Evolutionary conservation across 2,888 invertebrate species (phyloP), one percentile per base, ranked within the genome.

Genomic region (Cataglyphis cursor): DNA sequence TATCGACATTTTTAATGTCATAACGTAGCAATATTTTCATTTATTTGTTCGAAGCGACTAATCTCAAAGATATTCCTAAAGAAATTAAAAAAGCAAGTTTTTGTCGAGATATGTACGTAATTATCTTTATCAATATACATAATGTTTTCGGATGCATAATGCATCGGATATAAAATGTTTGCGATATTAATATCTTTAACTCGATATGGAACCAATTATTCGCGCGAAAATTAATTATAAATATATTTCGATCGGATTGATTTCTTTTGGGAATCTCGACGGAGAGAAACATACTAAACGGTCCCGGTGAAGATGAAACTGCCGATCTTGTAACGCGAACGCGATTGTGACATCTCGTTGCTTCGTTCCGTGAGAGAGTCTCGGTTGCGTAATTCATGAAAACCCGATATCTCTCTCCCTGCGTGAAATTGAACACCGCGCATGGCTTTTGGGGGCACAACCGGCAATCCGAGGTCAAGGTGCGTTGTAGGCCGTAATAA

Each of bases 341-440:
- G 31, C 41, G 31, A 59, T 44, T 68, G 31, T 78, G 28, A 41
- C 28, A 41, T 28, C 18, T 0, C 18, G 57, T 9, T 9, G 8
- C 28, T 28, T 10, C 8, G n/a, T 8, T 31, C 61, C 31, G 35
- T 54, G 68, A 35, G 21, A 65, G 18, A 62, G 21, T 5, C 2
- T 44, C 35, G 62, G 64, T 90, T 83, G 72, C 78, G 73, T 82
- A 87, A 87, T 81, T 74, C 73, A 80, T 81, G 89, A 86, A 86
- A 87, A 89, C 65, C 68, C 74, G 80, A 88, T 82, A 85, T 85
- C 48, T 10, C 54, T 31, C 31, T 31, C 31, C 21, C 21, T 75
- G 68, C 44, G 38, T 83, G 90, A 89, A 89, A 90, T 73, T 51
- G 21, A 59, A 83, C 64, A 68, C 66, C 59, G 48, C 65, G 24